Conservation (phyloP, 2,797 vertebrate species). For the Geotrypetes seraphini region DNA sequence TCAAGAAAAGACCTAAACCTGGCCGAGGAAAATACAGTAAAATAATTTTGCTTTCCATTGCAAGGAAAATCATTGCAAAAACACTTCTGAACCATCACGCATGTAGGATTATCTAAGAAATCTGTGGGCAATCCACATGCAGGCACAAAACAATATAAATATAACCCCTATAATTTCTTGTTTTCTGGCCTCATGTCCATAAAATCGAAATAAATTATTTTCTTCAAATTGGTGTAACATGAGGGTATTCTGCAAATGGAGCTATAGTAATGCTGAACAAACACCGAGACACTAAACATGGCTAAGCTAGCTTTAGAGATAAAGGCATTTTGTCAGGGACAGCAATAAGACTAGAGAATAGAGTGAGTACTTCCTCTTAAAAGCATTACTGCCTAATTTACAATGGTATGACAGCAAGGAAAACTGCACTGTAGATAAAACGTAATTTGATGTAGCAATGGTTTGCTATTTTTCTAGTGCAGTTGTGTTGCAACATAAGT, state of each 20-base stretch:
- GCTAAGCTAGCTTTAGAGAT: slow-evolving; percentile 16
- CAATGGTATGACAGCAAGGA: slow-evolving; percentile 9
- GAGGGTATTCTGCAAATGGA: no score
- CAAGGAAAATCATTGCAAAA: no score
- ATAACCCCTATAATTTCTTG: slow-evolving; percentile 16
- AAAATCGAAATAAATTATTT: not conserved
- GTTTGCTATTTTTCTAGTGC: slow-evolving; percentile 18
- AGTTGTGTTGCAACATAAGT: slow-evolving; percentile 25
- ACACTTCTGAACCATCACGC: no score
- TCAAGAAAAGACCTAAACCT: no score
- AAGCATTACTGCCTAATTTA: slow-evolving; percentile 27
- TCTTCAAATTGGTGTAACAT: slow-evolving; percentile 1
- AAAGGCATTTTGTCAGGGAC: slow-evolving; percentile 16
- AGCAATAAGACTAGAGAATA: slow-evolving; percentile 16
- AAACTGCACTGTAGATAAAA: slow-evolving; percentile 21
- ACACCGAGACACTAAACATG: not conserved
- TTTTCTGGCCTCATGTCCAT: slow-evolving; percentile 1
- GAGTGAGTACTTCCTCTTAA: slow-evolving; percentile 15
- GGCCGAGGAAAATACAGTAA: no score
- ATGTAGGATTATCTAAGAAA: no score
- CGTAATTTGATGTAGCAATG: slow-evolving; percentile 29
- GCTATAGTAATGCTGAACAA: not conserved
- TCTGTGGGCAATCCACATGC: no score
- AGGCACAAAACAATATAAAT: slow-evolving; percentile 7
- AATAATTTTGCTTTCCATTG: no score